Evolutionary conservation across 92 coral and sea anemone species (phyloP), one percentile per base, ranked within the genome.

Genomic region (Palythoa heliodiscus): DNA sequence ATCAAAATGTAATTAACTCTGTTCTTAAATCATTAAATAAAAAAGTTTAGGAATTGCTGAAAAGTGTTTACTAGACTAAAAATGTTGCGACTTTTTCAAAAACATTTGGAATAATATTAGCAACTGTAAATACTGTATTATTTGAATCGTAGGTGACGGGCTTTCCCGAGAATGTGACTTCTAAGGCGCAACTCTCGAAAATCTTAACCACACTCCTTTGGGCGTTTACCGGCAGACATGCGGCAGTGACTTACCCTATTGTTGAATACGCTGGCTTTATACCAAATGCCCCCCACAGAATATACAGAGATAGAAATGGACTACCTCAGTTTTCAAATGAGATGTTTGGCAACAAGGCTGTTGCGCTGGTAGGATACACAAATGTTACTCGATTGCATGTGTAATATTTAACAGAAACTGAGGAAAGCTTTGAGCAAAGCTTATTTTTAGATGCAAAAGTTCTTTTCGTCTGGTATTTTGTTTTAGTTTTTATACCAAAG

Each of bases 311-410:
- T 71, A 85, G 84, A 29, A 87, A 94, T 4, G 96, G 98, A 15
- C 88, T 78, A 4, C 89, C 88, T 48, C 77, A 77, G 47, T 97
- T 93, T 84, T 93, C 97, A 25, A 89, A 89, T 66, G 78, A 89
- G 70, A 97, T 95, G 99, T 97, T 97, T 90, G 99, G 99, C 71
- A 97, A 97, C 86, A 97, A 97, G 87, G 96, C 94, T 47, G 92
- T 94, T 55, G 99, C 99, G 35, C 70, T 97, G 94, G 99, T 97
- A 87, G 63, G 73, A 69, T 43, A 43, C 9, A 43, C 0, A 3
- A 43, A 43, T 7, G 9, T 43, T 43, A 43, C 9, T 5, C 50
- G 50, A 43, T 43, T 3, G 50, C 50, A 43, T 29, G 50, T 43
- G 7, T 43, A 29, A 29, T 29, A n/a, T n/a, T n/a, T n/a, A 29